Base-by-base conservation (phyloP, 2,797 vertebrate genomes). In the Chloroceryle amazona region DNA sequence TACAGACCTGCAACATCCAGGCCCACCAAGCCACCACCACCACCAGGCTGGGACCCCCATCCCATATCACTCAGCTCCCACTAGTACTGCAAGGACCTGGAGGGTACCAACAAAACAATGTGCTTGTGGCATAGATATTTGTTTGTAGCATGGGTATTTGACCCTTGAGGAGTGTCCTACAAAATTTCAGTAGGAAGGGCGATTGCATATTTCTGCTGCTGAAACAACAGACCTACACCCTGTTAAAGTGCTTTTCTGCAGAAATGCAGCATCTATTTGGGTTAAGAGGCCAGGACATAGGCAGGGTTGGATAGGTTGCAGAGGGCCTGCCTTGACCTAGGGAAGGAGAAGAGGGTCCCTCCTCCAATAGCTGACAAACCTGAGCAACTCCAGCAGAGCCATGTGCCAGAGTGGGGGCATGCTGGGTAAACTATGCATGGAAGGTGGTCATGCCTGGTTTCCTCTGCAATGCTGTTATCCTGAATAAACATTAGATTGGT, bases 401-500 rank as follows among this genome's bases (percentile, higher is more conserved):
- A 5, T 23, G 37, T 62, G 78, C 70, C 54, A 70, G 73, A 90
- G 61, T 10, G 5, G 55, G 28, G 55, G 68, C 0, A 0, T 17
- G 23, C 10, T 55, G 63, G 73, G 44, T 55, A 8, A 89, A 81
- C 67, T 73, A 55, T 49, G 31, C 0, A 0, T 52, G 93, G 47
- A 96, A 89, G 81, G 89, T 89, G 92, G 81, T 91, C 90, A 92
- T 2, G 26, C 93, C 87, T 85, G 93, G 79, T 80, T 94, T 95
- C 79, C 86, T 92, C 96, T 83, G 93, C 96, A 97, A 89, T 96
- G 95, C 92, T 97, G 93, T 88, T 95, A 80, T 91, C 75, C 95
- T 96, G 93, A 96, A 97, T 95, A 96, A 96, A 97, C 93, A 96
- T 94, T 89, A 94, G 89, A 62, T 86, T 93, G 81, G 71, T 29